Evolutionary conservation across 2,797 vertebrate species (phyloP), one percentile per base, ranked within the genome.

Genomic region (Buphagus erythrorhynchus): DNA sequence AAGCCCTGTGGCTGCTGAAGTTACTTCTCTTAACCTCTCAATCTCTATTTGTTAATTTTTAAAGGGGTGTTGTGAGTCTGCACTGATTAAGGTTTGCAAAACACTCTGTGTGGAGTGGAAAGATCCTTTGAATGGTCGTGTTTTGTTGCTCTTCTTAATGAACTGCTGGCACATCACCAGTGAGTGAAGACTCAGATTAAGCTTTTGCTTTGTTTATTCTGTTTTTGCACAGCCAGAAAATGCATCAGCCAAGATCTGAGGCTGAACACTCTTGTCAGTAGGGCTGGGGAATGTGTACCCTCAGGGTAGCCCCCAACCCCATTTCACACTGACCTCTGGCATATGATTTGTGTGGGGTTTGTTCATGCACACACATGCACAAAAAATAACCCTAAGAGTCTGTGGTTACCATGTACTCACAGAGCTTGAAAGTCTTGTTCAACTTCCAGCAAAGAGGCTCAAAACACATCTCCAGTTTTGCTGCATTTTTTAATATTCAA

Each of bases 341-440:
- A 11, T 0, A 0, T 76, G 13, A 12, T 66, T 76, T 51, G 3
- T 28, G 31, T 11, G 43, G 31, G 11, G 4, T 28, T 35, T 14
- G n/a, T n/a, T n/a, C n/a, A n/a, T n/a, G n/a, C 33, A 22, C 36
- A 43, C 12, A 29, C 13, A 29, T 14, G 5, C 36, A 8, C 22
- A 11, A 14, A 78, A 31, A 68, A 22, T 24, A 52, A 38, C 25
- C 10, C 7, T 13, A 21, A 46, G 57, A 42, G 11, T 79, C 52
- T 77, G 42, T 48, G 43, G 45, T 76, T 88, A 71, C 40, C 0
- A 0, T 6, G 18, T 29, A 54, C 59, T 26, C 35, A 36, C 79
- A 45, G 20, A 38, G 4, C 58, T 59, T 68, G 17, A 8, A 26
- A 68, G 36, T 28, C 43, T 22, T 48, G 13, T 40, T 79, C 16